Conservation (phyloP, 35 echinoderm and acorn worm species). For the Lytechinus pictus region DNA sequence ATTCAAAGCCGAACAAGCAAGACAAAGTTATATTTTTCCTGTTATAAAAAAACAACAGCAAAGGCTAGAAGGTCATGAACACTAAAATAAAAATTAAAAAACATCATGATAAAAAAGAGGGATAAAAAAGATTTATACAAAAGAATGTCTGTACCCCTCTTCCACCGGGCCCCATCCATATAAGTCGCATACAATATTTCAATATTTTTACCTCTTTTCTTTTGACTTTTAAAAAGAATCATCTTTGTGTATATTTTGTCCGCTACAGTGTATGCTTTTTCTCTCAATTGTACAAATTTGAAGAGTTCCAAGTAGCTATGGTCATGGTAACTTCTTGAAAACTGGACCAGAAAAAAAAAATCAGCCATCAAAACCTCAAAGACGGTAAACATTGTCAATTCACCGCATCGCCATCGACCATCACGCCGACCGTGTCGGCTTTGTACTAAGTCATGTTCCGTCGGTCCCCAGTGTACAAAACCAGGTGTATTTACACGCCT, state of each 20-base stretch:
- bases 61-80: no score
- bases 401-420: not conserved
- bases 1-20: no score
- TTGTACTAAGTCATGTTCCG: conserved; percentile 20
- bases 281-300: conserved; percentile 18
- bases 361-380: not conserved
- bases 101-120: no score
- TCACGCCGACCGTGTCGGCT: not conserved
- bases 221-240: not conserved
- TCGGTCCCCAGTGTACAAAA: conserved; percentile 27
- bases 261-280: not conserved
- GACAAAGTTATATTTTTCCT: no score
- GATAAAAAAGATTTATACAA: no score
- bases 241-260: not conserved
- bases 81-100: no score
- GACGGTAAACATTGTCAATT: not conserved
- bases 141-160: no score
- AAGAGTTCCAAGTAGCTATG: not conserved
- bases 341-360: not conserved
- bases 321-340: not conserved
- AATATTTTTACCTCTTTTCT: not conserved
- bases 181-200: not conserved
- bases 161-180: no score
- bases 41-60: no score
- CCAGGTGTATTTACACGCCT: conserved; percentile 42